Evolutionary conservation across 2,797 vertebrate genomes (phyloP).

Genomic region (Labroides dimidiatus): DNA sequence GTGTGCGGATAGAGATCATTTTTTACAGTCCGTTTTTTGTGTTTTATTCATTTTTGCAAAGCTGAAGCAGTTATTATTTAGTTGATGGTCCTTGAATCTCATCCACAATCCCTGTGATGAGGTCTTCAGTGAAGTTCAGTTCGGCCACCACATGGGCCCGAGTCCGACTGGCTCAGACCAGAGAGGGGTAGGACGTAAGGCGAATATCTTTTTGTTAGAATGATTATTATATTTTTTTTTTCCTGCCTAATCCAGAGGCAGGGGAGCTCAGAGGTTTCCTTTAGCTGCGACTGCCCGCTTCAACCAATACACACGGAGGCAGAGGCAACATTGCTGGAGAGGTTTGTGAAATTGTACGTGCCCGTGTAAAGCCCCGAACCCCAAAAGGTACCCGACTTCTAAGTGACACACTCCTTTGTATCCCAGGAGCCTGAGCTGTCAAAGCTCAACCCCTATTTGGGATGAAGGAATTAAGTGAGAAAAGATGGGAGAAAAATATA

Average conservation of each 20-base stretch:
- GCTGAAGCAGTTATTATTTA: conserved; percentile 81
- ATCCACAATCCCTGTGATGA: conserved; percentile 67
- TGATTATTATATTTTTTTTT: conserved; percentile 46
- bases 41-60: conserved; percentile 80
- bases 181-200: conserved; percentile 67
- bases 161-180: conserved; percentile 59
- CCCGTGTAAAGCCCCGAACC: conserved; percentile 41
- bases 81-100: conserved; percentile 76
- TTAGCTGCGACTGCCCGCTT: conserved; percentile 49
- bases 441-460: conserved; percentile 47
- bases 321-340: conserved; percentile 42
- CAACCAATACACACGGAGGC: conserved; percentile 52
- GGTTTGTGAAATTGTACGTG: conserved; percentile 52
- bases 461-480: conserved; percentile 51
- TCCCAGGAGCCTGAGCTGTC: conserved; percentile 50
- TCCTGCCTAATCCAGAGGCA: conserved; percentile 67
- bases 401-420: conserved; percentile 54
- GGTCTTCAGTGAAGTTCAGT: conserved; percentile 60
- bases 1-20: conserved; percentile 67
- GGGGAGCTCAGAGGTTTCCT: conserved; percentile 36
- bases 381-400: conserved; percentile 46
- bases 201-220: conserved; percentile 51
- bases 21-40: conserved; percentile 48
- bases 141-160: conserved; percentile 38
- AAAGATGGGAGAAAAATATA: conserved; percentile 57